Base-by-base conservation (phyloP, 2,888 invertebrate species). In the Aporophyla lueneburgensis region DNA sequence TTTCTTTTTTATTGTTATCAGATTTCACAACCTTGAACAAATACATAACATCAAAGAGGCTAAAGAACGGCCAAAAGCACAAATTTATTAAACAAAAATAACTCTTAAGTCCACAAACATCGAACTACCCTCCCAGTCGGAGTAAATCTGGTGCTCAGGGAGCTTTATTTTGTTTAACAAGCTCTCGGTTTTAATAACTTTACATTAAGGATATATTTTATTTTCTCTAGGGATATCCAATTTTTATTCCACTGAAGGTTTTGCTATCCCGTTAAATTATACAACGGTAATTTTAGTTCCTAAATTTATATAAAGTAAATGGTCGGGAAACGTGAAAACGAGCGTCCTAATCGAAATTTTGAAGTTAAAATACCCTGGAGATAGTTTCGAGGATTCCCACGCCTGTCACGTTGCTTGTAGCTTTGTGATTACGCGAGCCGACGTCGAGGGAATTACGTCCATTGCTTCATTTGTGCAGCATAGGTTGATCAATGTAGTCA, bases 341-440 rank as follows among this genome's bases (percentile, higher is more conserved):
- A 74, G 76, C 62, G 53, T 74, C 19, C 71, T 76, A 84, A 84
- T 76, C 76, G 81, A 76, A 84, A 81, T 74, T 80, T 84, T 85
- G 76, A 76, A 84, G 85, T 84, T 84, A 71, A 81, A 84, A 81
- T 73, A 69, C 83, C 49, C 66, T 70, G 27, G 85, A 81, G 85
- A 85, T 74, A 24, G 59, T 85, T 74, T 59, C 51, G 74, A 72
- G 85, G 58, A 85, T 74, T 69, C 69, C 82, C 61, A 72, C 69
- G 62, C 71, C 33, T 81, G 76, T 67, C 71, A 72, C 71, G 70
- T 61, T 61, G 66, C 33, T 49, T 58, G 19, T 54, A 58, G 51
- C 62, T 46, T 49, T 58, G 53, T 49, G 70, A 67, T 63, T 75
- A 65, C 71, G 33, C 61, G 54, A 70, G 51, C 53, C 16, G 12